Base-by-base conservation (phyloP, 2,888 invertebrate species). In the Dynastes maya region DNA sequence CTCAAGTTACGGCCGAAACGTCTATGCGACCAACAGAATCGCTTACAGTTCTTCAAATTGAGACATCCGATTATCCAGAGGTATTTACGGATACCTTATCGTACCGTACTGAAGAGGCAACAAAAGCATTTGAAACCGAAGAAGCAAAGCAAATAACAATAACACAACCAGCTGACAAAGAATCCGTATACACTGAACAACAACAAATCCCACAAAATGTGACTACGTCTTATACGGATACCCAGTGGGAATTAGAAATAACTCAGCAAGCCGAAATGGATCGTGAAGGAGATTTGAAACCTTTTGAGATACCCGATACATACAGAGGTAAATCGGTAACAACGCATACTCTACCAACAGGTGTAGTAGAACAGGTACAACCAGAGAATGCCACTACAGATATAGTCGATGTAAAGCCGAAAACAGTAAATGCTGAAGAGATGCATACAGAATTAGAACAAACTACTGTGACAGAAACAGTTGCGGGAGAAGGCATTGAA, bases 121-220 rank as follows among this genome's bases (percentile, higher is more conserved):
- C 84, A 6, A 85, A 91, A 78, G 88, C 89, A 40, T 84, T 94
- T 29, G 90, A 93, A 84, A 92, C 93, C 5, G 89, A 91, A 29
- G 92, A 91, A 86, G 93, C 94, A 1, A 93, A 92, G 85, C 90
- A 93, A 83, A 86, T 95, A 49, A 90, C 91, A 9, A 90, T 91
- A 83, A 91, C 92, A 2, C 84, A 91, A 27, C 85, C 91, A 16
- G 93, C 94, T 80, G 95, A 96, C 83, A 92, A 92, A 83, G 95
- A 95, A 88, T 88, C 84, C 1, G 84, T 88, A 68, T 89, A 89
- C 76, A 85, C 88, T 37, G 79, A 84, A 58, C 84, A 84, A 49
- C 84, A 85, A 80, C 89, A 89, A 1, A 88, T 89, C 78, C 82
- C 86, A 63, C 87, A 86, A 51, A 85, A 84, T 27, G 87, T 90